phyloP scores from a whole-genome alignment of 2,797 vertebrate species.

The Ceyx erithaca region DNA sequence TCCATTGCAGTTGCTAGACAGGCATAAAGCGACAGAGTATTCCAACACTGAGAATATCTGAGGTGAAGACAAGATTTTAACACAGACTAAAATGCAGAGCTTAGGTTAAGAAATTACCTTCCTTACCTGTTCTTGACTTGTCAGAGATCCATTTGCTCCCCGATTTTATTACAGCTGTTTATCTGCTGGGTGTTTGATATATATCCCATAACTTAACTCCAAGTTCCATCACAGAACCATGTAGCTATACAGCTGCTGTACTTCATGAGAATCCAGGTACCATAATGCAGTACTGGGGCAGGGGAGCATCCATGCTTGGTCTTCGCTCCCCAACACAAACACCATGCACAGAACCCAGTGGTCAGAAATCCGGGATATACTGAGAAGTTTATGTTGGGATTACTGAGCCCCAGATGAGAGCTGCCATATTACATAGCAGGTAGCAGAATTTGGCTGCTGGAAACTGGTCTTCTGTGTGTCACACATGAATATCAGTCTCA shows the following conservation, averaged over 20 bases:
- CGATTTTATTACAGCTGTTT: background rate
- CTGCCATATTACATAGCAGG: background rate
- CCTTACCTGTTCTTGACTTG: background rate
- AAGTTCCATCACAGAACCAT: background rate
- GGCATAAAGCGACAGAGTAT: background rate
- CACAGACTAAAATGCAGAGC: background rate
- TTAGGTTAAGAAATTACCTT: background rate
- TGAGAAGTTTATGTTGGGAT: background rate
- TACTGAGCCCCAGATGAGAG: background rate
- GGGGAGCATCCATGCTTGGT: background rate
- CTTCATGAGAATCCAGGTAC: background rate
- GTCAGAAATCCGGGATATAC: background rate
- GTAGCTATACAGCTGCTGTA: background rate
- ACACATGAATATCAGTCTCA: background rate
- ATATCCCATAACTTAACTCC: background rate
- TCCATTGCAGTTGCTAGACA: fast-evolving
- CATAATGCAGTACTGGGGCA: fast-evolving
- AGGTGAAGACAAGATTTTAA: background rate
- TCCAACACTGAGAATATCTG: background rate
- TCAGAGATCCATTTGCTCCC: background rate
- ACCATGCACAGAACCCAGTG: background rate
- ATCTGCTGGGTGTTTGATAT: background rate
- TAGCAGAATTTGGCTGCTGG: background rate
- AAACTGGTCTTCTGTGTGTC: background rate
- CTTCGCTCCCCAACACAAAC: background rate